Evolutionary conservation across 2,797 vertebrate genomes (phyloP), one percentile per base, ranked within the genome.

Genomic region (Argya squamiceps): DNA sequence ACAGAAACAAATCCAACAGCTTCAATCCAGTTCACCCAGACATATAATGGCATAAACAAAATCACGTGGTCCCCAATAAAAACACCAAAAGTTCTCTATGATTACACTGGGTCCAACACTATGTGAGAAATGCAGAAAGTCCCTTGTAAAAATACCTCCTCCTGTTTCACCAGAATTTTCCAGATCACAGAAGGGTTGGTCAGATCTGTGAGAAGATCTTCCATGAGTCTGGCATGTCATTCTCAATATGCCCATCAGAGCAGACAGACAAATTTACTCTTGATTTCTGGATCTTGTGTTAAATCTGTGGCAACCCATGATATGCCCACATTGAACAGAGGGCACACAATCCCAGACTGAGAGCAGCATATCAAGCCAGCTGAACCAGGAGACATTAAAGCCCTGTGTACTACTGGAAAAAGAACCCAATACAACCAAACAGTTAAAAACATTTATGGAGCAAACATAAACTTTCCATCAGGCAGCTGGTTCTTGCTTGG

Each of bases 381-480:
- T n/a, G 74, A 90, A 82, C 39, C 44, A 73, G 37, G 47, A 76
- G 76, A 84, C 15, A 81, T 30, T 47, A 87, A 79, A 93, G 56
- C 36, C 41, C 76, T 15, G 3, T 34, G 26, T 29, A 34, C 37
- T 65, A 23, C 3, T 91, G 64, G 34, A 77, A 67, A 84, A 70
- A 88, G 69, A 87, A 43, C 30, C 27, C n/a, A 5, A 89, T 77
- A 34, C 87, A 95, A 74, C 37, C 53, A 96, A 94, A 63, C 46
- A 87, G 91, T 95, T 94, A 96, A 96, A 86, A 77, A 64, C 36
- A 59, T 95, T 94, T 80, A 67, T 70, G 62, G 55, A 93, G 78
- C 84, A 94, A 88, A 84, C 79, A 94, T 92, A 96, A 94, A 90
- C 74, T 30, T 86, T 91, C 89, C 86, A 44, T 88, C 56, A 84